phyloP scores from a whole-genome alignment of 2,888 invertebrate genomes.

The Conistra vaccinii region DNA sequence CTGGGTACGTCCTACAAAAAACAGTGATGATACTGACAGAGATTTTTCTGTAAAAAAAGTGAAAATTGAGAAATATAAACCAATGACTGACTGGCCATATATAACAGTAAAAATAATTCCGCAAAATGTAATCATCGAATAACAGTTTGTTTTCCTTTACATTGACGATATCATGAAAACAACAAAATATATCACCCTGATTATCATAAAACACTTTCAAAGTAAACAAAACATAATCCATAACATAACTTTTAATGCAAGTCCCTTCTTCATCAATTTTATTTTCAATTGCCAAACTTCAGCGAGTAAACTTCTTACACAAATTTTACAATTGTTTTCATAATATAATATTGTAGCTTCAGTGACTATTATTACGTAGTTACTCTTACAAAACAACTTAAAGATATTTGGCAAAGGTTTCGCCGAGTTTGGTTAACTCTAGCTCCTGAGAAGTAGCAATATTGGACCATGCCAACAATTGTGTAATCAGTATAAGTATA shows the following conservation, averaged over 20 bases:
- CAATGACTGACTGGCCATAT: background rate
- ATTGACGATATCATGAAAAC: background rate
- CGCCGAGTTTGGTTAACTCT: slow-evolving; percentile 81
- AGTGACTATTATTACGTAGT: slow-evolving; percentile 71
- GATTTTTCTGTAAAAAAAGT: background rate
- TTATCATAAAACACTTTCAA: slow-evolving; percentile 23
- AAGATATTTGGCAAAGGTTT: slow-evolving; percentile 84
- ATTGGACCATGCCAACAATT: slow-evolving; percentile 78
- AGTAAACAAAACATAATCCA: slow-evolving; percentile 43
- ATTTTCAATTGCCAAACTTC: slow-evolving; percentile 57
- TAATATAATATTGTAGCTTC: slow-evolving; percentile 70
- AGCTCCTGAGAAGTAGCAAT: slow-evolving; percentile 72
- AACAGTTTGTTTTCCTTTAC: background rate
- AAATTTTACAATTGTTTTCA: slow-evolving; percentile 71
- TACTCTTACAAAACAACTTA: slow-evolving; percentile 79
- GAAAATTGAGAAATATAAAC: background rate
- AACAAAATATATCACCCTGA: slow-evolving; percentile 10
- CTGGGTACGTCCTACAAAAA: background rate
- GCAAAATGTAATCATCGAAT: background rate
- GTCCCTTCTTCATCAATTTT: slow-evolving; percentile 38
- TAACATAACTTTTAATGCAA: slow-evolving; percentile 18
- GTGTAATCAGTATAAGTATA: slow-evolving; percentile 58
- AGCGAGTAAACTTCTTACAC: slow-evolving; percentile 58
- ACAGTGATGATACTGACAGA: background rate
- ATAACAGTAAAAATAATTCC: background rate